Conservation (phyloP, 2,888 invertebrate genomes). For the Ceramica pisi region DNA sequence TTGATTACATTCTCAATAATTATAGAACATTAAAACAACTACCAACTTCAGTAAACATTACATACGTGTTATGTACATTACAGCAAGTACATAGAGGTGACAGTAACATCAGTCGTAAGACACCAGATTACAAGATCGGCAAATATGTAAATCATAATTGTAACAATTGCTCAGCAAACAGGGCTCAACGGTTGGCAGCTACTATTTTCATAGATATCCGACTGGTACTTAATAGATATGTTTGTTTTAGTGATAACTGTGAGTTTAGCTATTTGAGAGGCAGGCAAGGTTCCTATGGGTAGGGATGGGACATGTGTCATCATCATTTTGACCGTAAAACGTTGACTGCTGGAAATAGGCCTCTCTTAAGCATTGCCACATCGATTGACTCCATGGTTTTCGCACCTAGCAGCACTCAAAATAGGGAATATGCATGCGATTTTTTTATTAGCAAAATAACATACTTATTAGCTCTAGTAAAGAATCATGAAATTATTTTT, state of each 20-base stretch:
- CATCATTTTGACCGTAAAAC: neutral
- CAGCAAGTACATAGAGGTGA: slow-evolving; percentile 52
- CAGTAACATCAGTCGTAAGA: slow-evolving; percentile 57
- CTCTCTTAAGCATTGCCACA: too few species aligned
- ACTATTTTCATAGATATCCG: slow-evolving; percentile 73
- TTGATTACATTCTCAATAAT: neutral
- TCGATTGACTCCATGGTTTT: too few species aligned
- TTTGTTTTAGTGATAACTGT: slow-evolving; percentile 44
- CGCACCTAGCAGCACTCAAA: too few species aligned
- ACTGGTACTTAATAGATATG: slow-evolving; percentile 32
- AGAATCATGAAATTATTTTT: too few species aligned
- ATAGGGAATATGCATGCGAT: too few species aligned
- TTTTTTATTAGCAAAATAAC: too few species aligned
- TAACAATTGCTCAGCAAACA: slow-evolving; percentile 73
- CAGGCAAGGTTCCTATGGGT: too few species aligned
- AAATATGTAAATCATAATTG: slow-evolving; percentile 70
- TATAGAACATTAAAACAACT: neutral
- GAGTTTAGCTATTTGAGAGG: slow-evolving; percentile 8
- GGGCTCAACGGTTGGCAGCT: slow-evolving; percentile 79
- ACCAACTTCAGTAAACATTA: slow-evolving; percentile 15
- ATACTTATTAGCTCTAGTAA: too few species aligned
- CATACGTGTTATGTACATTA: slow-evolving; percentile 20
- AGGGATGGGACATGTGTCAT: neutral
- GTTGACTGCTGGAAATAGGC: too few species aligned
- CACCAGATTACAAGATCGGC: slow-evolving; percentile 71